phyloP scores from a whole-genome alignment of 2,113 vertebrate genomes.

The Chaetorhynchus papuensis region DNA sequence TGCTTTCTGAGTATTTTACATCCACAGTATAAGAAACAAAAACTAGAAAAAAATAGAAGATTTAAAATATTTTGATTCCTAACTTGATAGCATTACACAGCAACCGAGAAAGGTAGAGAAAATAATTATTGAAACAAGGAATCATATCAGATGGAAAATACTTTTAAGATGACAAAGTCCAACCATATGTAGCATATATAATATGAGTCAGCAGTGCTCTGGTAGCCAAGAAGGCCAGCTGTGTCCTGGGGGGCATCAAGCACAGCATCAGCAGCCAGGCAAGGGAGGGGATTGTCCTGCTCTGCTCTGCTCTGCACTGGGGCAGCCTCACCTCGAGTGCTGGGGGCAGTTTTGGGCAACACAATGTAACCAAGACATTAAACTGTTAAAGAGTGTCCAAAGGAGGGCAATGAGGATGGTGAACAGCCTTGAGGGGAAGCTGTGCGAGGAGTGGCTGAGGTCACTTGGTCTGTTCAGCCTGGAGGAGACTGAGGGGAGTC shows the following conservation, averaged over 20 bases:
- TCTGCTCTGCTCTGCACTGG: rapidly evolving
- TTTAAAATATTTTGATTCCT: not conserved
- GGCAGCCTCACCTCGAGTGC: rapidly evolving
- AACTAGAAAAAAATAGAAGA: rapidly evolving
- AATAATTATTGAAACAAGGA: not conserved
- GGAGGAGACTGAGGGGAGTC: not conserved
- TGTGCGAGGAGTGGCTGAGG: rapidly evolving
- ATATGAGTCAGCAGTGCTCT: not conserved
- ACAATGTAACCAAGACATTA: rapidly evolving
- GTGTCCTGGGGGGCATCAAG: rapidly evolving
- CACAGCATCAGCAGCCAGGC: rapidly evolving
- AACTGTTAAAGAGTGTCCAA: not conserved
- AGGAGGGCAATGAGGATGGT: rapidly evolving
- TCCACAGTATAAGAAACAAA: not conserved
- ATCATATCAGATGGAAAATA: not conserved
- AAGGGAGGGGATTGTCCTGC: not conserved
- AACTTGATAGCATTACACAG: not conserved
- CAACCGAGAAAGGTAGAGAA: not conserved
- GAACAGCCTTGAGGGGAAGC: not conserved
- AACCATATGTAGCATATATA: not conserved
- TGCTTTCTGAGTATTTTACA: not conserved
- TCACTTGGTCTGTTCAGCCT: not conserved
- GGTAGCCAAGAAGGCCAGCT: rapidly evolving
- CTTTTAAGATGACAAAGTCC: not conserved
- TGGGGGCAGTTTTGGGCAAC: rapidly evolving